phyloP scores from a whole-genome alignment of 2,113 vertebrate genomes.

The Callospermophilus lateralis region DNA sequence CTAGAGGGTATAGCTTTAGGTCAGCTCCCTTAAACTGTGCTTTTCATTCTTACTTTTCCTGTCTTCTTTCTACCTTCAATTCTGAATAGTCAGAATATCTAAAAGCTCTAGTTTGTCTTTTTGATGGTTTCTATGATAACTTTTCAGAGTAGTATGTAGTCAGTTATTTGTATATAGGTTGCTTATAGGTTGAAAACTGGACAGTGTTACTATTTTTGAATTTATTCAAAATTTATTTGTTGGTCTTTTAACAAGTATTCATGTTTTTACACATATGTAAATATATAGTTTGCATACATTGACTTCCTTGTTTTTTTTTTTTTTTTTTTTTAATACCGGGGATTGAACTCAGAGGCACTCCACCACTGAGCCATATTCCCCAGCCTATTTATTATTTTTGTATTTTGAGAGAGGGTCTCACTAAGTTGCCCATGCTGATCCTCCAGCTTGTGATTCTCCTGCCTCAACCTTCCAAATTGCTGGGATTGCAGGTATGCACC shows the following conservation, averaged over 20 bases:
- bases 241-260: not conserved
- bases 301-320: slow-evolving; percentile 33
- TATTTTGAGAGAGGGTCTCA: no score
- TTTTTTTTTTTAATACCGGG: not conserved
- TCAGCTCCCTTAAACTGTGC: not conserved
- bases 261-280: not conserved
- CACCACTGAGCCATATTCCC: no score
- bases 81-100: slow-evolving; percentile 1
- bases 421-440: no score
- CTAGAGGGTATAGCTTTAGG: not conserved
- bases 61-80: not conserved
- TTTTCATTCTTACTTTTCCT: not conserved
- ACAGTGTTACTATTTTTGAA: not conserved
- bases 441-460: no score
- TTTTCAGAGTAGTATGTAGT: not conserved
- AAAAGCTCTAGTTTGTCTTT: not conserved
- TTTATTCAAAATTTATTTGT: slow-evolving; percentile 52
- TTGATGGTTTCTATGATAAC: slow-evolving; percentile 26
- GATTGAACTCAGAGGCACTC: not conserved
- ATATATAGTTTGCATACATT: slow-evolving; percentile 9
- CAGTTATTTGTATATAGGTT: not conserved
- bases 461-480: no score
- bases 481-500: no score
- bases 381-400: no score
- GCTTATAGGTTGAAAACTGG: not conserved